Conservation (phyloP, 1,140 invertebrate species). For the Leptopilina clavipes region DNA sequence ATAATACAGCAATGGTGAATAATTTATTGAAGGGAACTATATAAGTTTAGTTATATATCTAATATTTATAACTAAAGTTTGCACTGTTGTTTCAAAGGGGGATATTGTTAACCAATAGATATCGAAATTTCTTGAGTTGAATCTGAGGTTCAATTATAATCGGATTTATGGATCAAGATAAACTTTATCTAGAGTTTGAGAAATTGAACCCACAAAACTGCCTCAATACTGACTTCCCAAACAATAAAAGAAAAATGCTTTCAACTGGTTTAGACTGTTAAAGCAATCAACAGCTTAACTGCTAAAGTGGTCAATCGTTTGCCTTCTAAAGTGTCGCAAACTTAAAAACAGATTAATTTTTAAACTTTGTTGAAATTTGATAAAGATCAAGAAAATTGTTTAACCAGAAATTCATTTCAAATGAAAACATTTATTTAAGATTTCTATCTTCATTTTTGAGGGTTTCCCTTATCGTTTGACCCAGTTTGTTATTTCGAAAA, state of each 20-base stretch:
- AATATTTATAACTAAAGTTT: background rate
- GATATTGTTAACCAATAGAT: constrained; percentile 1
- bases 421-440: background rate
- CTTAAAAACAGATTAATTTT: background rate
- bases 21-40: background rate
- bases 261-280: constrained; percentile 9
- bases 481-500: background rate
- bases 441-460: background rate
- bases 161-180: background rate
- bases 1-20: background rate
- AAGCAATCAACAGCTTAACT: constrained; percentile 13
- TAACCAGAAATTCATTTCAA: background rate
- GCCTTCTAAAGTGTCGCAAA: background rate
- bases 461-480: too few relatives aligned
- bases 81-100: too few relatives aligned
- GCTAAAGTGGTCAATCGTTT: constrained; percentile 17
- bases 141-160: background rate
- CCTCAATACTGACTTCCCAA: background rate
- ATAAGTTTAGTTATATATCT: background rate
- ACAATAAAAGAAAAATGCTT: background rate
- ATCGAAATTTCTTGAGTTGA: background rate
- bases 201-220: constrained; percentile 2
- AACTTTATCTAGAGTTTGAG: background rate
- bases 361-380: background rate
- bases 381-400: background rate